Evolutionary conservation across 1,140 invertebrate species (phyloP), one percentile per base, ranked within the genome.

Genomic region (Lepeophtheirus salmonis): DNA sequence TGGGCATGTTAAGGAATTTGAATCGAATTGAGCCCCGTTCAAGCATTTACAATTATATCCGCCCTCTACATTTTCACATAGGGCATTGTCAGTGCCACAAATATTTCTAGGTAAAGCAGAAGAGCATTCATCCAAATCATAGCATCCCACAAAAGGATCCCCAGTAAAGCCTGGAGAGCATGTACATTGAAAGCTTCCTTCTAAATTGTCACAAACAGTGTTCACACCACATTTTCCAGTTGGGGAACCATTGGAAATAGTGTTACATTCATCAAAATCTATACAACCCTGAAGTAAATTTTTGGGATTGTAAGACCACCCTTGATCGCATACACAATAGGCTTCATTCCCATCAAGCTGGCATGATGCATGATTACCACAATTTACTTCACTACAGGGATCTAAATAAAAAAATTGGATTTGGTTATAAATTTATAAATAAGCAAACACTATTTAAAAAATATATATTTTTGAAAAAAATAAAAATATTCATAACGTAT

Each of bases 181-280:
- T n/a, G 49, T 48, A 59, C 68, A 69, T 50, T 41, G 50, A 53
- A 64, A 66, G 22, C 56, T 63, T 3, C 67, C 66, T 13, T 24
- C 62, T 0, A 77, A 78, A 67, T 95, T 92, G 3, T 78, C 79
- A 69, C 90, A 94, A n/a, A 79, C 69, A 4, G 88, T 82, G 69
- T 90, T 87, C 62, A 74, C 72, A 14, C 86, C 87, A 71, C 89
- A 94, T 60, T 17, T 52, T 2, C 55, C 55, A 81, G 77, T 63
- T 86, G 86, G 48, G 77, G 30, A 41, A 10, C 30, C 30, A n/a
- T 41, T 41, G 30, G 30, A 6, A 82, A 4, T 80, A 80, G 57
- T 72, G 66, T 88, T 85, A 69, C 92, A 97, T 74, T 97, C 92
- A 69, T 97, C 80, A 62, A 97, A 84, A 71, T 94, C 89, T 81